Base-by-base conservation (phyloP, 2,888 invertebrate genomes). In the Lasiommata megera region DNA sequence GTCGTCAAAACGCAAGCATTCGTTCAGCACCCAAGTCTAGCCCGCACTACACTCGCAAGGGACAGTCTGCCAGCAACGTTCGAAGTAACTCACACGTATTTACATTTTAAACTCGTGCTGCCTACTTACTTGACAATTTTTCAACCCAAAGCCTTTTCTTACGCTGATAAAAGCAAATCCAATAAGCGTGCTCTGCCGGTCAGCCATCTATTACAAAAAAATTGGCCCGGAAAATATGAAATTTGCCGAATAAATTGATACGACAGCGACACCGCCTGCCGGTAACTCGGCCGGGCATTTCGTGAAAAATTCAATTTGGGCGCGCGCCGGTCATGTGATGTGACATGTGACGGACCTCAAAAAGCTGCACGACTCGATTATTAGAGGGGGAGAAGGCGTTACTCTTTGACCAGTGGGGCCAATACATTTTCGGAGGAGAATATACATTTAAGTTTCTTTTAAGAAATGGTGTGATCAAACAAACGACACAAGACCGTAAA, bases 261-360 rank as follows among this genome's bases (percentile, higher is more conserved):
- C 54, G 67, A 64, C 66, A 72, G 73, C 69, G 67, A 70, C 72
- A 71, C 68, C 63, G 68, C 62, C 66, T 54, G 62, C 51, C 58
- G 61, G 63, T 66, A 67, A 68, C 66, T 58, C 62, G 72, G 69
- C 70, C 67, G 65, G 60, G 67, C 61, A 61, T 68, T 66, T 70
- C 67, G 71, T 67, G 73, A 71, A 76, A 80, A 81, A 82, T 82
- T 80, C 78, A 82, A 82, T 76, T 69, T 70, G 69, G 56, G 66
- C 60, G 70, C 73, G 71, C 69, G 76, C 76, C 69, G 40, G 71
- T 71, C 54, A 47, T 48, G 54, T 60, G 62, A 47, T 48, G 54
- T 60, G 62, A 56, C 56, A 48, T 48, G 56, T 50, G 62, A 55
- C 54, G 56, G 60, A 58, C 60, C 57, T 18, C 31, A 16, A 16